phyloP scores from a whole-genome alignment of 2,888 invertebrate species.

The Cataglyphis livida region DNA sequence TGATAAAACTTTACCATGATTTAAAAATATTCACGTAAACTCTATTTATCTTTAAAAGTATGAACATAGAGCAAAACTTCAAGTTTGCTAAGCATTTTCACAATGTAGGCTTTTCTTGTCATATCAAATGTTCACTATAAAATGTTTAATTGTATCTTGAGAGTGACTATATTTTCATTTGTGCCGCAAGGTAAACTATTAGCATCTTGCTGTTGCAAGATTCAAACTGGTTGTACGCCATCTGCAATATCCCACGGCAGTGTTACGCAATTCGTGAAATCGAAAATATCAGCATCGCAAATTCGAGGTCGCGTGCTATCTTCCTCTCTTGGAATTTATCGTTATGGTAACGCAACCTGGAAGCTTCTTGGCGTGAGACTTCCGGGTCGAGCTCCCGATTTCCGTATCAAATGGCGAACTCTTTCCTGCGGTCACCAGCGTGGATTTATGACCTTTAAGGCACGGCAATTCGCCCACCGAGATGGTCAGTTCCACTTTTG shows the following conservation, averaged over 20 bases:
- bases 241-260: constrained; percentile 53
- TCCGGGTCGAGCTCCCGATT: constrained; percentile 78
- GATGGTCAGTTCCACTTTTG: constrained; percentile 28
- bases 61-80: neutral
- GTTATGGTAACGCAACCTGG: constrained; percentile 80
- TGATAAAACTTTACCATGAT: neutral
- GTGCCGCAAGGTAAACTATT: constrained; percentile 43
- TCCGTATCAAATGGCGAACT: constrained; percentile 78
- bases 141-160: constrained; percentile 16
- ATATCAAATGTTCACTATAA: constrained; percentile 11
- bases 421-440: constrained; percentile 69
- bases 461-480: neutral
- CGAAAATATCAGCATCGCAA: constrained; percentile 69
- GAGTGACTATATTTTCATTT: constrained; percentile 42
- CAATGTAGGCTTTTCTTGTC: neutral
- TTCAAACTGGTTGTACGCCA: constrained; percentile 55
- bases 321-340: constrained; percentile 76
- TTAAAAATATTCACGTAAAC: neutral
- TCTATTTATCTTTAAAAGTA: constrained; percentile 1
- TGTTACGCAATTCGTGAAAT: constrained; percentile 73
- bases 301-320: constrained; percentile 62
- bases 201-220: constrained; percentile 48
- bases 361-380: constrained; percentile 78
- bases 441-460: constrained; percentile 67
- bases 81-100: neutral